Base-by-base conservation (phyloP, 1,140 invertebrate species). In the Procambarus virginalis region DNA sequence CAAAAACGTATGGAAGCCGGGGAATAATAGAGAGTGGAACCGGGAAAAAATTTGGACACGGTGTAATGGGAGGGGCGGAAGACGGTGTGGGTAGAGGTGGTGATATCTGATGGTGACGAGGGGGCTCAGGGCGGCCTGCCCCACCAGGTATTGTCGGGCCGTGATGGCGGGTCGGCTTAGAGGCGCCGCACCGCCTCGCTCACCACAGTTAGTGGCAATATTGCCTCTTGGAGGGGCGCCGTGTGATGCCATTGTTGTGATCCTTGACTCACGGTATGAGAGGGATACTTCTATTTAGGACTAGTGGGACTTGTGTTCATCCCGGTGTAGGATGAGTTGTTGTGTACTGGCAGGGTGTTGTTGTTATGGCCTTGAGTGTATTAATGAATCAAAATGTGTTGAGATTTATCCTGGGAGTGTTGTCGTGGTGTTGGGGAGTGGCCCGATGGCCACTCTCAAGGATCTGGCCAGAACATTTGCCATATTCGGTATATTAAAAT, bases 41-140 rank as follows among this genome's bases (percentile, higher is more conserved):
- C 51, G 12, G 8, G 8, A 55, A 55, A 73, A 73, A 73, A 73
- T 4, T 4, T 73, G 68, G 68, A 34, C 68, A 73, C n/a, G n/a
- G 22, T 73, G 22, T 73, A 73, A 73, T 73, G 22, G n/a, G n/a
- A n/a, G 0, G 22, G 20, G n/a, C 6, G n/a, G 14, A n/a, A 73
- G 34, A 34, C 22, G n/a, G 68, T 17, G 6, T 22, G n/a, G 6
- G 68, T 22, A 55, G 34, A 34, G 20, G 68, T 73, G 68, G 34
- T 22, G 68, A 34, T 73, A 73, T 73, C 68, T 73, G 68, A 73
- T 73, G 68, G 68, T 34, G 68, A 73, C n/a, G 68, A 5, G 60
- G 60, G 60, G 17, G 68, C 20, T 73, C 68, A 73, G 1, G 60
- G 12, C n/a, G 20, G 14, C 68, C 68, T 8, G 4, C 8, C n/a